Evolutionary conservation across 2,113 vertebrate genomes (phyloP), one percentile per base, ranked within the genome.

Genomic region (Pygoscelis adeliae): DNA sequence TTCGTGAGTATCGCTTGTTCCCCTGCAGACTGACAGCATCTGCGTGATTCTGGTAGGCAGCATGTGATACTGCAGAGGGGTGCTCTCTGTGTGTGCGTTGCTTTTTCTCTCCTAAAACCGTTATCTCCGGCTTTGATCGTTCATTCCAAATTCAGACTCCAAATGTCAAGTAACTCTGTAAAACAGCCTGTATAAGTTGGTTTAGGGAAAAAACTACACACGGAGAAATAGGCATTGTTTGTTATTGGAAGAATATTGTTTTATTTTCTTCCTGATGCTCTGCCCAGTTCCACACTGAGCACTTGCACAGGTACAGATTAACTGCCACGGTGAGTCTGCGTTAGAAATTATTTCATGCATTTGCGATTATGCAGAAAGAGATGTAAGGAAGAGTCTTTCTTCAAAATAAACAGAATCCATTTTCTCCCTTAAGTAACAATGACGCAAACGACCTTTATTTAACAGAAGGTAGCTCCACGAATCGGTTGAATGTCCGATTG

Each of bases 391-490:
- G 91, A 80, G 67, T 32, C 67, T 96, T 90, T 44, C 91, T 93
- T 95, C 79, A 66, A 93, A 97, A 97, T 83, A 95, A 97, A 94
- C 96, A 97, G 83, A 92, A 87, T 55, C 87, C n/a, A 8, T 87
- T 80, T 93, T 92, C 70, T 96, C 72, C 85, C 71, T 81, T 94
- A 94, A 97, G 97, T 90, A 97, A 93, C 98, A 96, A 74, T 98
- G 98, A 98, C 96, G 98, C 97, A 98, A 97, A 99, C 98, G 99
- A 99, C 99, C 99, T 99, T 99, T 99, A 98, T 99, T 99, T 99
- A 98, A 98, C 96, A 98, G 98, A 79, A 98, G 98, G 99, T 97
- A 99, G 99, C 98, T 99, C 98, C 98, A 96, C 67, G 97, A 97
- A 97, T 97, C 97, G 98, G 98, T 98, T 98, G 98, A 98, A 99